Base-by-base conservation (phyloP, 2,797 vertebrate genomes). In the Clarias pachynema region DNA sequence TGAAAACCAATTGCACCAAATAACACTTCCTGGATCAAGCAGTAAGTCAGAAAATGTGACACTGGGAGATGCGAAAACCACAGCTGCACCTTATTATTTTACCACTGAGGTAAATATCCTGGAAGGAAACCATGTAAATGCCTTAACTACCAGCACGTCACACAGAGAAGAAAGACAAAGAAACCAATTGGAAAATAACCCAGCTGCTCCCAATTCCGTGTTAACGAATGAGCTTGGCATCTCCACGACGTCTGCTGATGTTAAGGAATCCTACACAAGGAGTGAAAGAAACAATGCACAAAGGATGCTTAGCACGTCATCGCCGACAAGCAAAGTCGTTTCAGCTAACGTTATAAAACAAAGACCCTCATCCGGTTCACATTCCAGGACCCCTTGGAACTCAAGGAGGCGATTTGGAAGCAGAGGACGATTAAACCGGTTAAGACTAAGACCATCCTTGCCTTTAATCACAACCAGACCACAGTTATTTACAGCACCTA, bases 401-500 rank as follows among this genome's bases (percentile, higher is more conserved):
- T 72, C 93, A 40, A 93, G 93, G 12, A 94, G 84, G 85, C 92
- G 94, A 86, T 91, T 92, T 68, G 89, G 90, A 0, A 94, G 93
- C 1, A 95, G 94, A 87, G 92, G 91, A 65, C 92, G 94, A 12
- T 93, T 92, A 31, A 93, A 95, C 77, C 93, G 92, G 87, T 70
- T 92, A 31, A 93, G 93, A 49, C 87, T 89, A 34, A 94, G 91
- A 59, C 93, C 91, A 31, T 37, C 83, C 31, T 73, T 85, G 66
- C 73, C 75, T 24, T 15, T 85, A 34, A 60, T 86, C 9, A 89
- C 86, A 72, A 86, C 62, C 31, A 86, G 66, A 74, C 85, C 81
- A 84, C 80, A 65, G 82, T 73, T 85, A 34, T 65, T 85, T 63
- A 78, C 81, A 77, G 34, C 78, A 82, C 37, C 83, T 65, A 74